Evolutionary conservation across 2,113 vertebrate species (phyloP).

Genomic region (Gasterosteus nipponicus): DNA sequence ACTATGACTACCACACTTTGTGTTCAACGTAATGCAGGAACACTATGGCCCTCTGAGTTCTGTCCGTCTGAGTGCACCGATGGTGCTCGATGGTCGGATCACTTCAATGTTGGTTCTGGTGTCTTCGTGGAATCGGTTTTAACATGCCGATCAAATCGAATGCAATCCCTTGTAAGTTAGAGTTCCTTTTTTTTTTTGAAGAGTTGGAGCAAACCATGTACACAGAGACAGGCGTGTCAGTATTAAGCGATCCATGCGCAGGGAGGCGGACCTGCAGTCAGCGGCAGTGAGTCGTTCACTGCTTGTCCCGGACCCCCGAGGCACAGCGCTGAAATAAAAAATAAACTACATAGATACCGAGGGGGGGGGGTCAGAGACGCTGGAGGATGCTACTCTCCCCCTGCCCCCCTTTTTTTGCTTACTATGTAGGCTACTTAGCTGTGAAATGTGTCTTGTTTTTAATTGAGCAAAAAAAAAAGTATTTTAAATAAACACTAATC

Average conservation of each 20-base stretch:
- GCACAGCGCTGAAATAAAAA: slow-evolving; percentile 74
- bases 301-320: slow-evolving; percentile 19
- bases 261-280: slow-evolving; percentile 12
- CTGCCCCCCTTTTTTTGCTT: slow-evolving; percentile 83
- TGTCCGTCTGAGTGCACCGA: not conserved
- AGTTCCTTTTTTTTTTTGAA: slow-evolving; percentile 11
- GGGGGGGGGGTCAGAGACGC: slow-evolving; percentile 28
- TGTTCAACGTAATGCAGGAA: not conserved
- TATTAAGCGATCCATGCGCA: slow-evolving; percentile 9
- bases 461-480: slow-evolving; percentile 80
- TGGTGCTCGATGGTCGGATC: not conserved
- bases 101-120: not conserved
- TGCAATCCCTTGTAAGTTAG: slow-evolving; percentile 21
- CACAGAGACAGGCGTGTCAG: slow-evolving; percentile 7
- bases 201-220: slow-evolving; percentile 22
- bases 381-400: slow-evolving; percentile 28
- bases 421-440: slow-evolving; percentile 96
- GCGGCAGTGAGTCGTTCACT: not conserved
- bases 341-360: slow-evolving; percentile 68
- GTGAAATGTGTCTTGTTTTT: slow-evolving; percentile 92
- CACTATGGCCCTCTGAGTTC: not conserved
- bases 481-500: slow-evolving; percentile 88
- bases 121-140: slow-evolving; percentile 26
- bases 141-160: not conserved
- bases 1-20: not conserved